Evolutionary conservation across 37 sponge, comb jelly and placozoan species (phyloP).

Genomic region (Beroe ovata): DNA sequence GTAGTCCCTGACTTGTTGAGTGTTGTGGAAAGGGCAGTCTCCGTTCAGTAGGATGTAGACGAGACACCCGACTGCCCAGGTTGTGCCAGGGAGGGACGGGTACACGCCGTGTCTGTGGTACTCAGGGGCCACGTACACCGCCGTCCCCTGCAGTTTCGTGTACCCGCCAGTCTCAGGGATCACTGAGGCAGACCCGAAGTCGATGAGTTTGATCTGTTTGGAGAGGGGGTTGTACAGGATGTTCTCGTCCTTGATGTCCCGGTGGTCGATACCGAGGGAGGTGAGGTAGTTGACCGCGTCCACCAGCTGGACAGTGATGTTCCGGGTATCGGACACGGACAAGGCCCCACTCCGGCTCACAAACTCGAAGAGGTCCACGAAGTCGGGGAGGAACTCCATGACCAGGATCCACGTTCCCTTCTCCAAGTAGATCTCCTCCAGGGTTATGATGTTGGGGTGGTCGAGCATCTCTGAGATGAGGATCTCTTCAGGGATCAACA

Average conservation of each 20-base stretch:
- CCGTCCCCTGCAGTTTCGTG: background rate
- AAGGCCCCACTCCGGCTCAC: background rate
- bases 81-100: background rate
- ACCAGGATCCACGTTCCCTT: slow-evolving; percentile 22
- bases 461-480: background rate
- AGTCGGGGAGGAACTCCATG: slow-evolving; percentile 37
- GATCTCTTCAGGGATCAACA: slow-evolving; percentile 11
- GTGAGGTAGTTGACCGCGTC: slow-evolving; percentile 4
- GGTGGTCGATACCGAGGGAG: slow-evolving; percentile 40
- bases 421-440: slow-evolving; percentile 40
- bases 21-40: slow-evolving; percentile 43
- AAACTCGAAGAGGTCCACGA: slow-evolving; percentile 14
- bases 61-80: slow-evolving; percentile 52
- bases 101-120: background rate
- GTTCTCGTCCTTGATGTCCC: slow-evolving; percentile 44
- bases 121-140: slow-evolving; percentile 43
- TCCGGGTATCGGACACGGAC: slow-evolving; percentile 21
- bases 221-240: slow-evolving; percentile 47
- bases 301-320: background rate
- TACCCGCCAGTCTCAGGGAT: background rate
- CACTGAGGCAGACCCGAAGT: slow-evolving; percentile 31
- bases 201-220: slow-evolving; percentile 17
- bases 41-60: slow-evolving; percentile 60
- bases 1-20: background rate
- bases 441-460: slow-evolving; percentile 33